These are phyloP conservation scores for Phyllostomus discolor DNA, from an alignment of 2,113 vertebrate genomes.

Conservation along the genomic window DNA sequence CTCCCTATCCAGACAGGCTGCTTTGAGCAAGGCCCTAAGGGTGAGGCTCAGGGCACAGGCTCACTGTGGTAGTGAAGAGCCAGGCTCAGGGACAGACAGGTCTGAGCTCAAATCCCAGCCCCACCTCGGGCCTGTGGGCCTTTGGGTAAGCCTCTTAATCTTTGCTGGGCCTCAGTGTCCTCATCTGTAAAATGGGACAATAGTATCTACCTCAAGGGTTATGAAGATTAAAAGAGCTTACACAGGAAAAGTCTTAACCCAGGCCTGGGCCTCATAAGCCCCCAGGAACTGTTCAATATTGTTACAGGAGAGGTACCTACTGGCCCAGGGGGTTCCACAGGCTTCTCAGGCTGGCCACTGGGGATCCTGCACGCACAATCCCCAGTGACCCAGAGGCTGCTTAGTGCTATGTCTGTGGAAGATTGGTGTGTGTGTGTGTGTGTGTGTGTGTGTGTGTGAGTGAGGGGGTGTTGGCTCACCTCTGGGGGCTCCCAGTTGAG, in stretches of 20 bases:
- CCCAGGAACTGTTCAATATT: neutral
- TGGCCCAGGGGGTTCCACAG: neutral
- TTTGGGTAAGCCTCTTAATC: neutral
- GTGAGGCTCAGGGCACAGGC: neutral
- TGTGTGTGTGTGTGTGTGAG: no score
- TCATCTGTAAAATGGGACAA: neutral
- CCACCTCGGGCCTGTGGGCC: neutral
- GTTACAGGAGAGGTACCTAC: neutral
- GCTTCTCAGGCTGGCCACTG: neutral
- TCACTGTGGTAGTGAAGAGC: neutral
- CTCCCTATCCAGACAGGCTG: neutral
- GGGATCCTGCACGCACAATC: neutral
- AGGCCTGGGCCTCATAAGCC: neutral
- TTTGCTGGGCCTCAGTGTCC: neutral
- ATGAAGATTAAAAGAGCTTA: neutral
- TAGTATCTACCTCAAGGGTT: neutral
- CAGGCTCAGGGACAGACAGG: neutral
- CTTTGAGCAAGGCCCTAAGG: neutral
- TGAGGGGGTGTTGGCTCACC: slow-evolving; percentile 71
- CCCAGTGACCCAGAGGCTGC: neutral
- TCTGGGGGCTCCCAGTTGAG: slow-evolving; percentile 90
- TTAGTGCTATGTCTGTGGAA: neutral
- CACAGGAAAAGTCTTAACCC: neutral
- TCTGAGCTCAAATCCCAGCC: neutral
- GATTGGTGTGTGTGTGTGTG: no score